Evolutionary conservation across 1,140 invertebrate genomes (phyloP).

Genomic region (Drosophila subpulchrella): DNA sequence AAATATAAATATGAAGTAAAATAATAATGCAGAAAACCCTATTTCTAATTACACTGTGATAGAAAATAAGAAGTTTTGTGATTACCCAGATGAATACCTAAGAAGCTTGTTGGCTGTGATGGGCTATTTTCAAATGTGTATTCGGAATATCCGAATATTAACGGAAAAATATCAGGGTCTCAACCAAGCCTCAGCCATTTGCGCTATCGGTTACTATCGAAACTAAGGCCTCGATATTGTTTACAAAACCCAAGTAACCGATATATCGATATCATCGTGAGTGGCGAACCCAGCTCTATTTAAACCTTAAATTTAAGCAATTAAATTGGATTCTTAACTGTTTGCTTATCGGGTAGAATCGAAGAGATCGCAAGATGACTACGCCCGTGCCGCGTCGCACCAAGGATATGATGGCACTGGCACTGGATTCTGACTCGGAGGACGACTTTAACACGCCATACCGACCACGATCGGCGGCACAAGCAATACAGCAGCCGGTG

Average conservation of each 20-base stretch:
- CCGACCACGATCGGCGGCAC: conserved; percentile 25
- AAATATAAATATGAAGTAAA: too few relatives aligned
- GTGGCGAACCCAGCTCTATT: conserved; percentile 2
- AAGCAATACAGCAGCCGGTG: background rate
- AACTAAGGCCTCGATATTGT: too few relatives aligned
- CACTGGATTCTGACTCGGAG: conserved; percentile 72
- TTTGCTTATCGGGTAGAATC: conserved; percentile 8
- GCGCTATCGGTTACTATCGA: too few relatives aligned
- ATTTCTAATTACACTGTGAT: too few relatives aligned
- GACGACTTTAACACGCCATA: conserved; percentile 66
- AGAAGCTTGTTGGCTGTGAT: too few relatives aligned
- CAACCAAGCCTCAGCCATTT: too few relatives aligned
- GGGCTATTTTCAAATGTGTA: too few relatives aligned
- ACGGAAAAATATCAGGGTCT: too few relatives aligned
- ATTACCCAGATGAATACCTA: too few relatives aligned
- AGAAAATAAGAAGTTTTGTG: too few relatives aligned
- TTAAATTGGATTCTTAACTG: conserved; percentile 23
- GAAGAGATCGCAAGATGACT: conserved; percentile 46
- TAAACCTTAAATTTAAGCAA: conserved; percentile 8
- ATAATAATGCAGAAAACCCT: too few relatives aligned
- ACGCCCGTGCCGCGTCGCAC: conserved; percentile 72
- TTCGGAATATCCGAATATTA: too few relatives aligned
- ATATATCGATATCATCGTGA: background rate
- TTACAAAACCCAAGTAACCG: background rate
- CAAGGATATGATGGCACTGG: conserved; percentile 66